Conservation (phyloP, 2,888 invertebrate species). For the Chrysotoxum bicinctum region DNA sequence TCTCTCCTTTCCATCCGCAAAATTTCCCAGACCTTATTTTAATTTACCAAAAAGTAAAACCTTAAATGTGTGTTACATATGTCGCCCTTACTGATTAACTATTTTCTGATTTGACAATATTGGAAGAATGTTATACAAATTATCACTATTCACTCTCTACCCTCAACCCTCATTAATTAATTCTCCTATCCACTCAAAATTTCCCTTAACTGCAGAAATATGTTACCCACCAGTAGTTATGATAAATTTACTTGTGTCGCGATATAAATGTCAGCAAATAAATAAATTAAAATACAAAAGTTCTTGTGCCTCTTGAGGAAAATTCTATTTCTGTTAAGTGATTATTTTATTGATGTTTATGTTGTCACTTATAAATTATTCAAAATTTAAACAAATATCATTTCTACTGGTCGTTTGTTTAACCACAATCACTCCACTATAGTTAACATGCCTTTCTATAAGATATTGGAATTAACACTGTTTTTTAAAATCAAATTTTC, state of each 20-base stretch:
- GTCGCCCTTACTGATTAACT: too few relatives aligned
- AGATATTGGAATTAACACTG: conserved; percentile 38
- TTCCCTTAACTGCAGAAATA: neutral
- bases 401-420: conserved; percentile 70
- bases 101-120: too few relatives aligned
- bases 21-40: too few relatives aligned
- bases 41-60: too few relatives aligned
- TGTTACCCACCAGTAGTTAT: conserved; percentile 69
- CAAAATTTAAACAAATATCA: conserved; percentile 43
- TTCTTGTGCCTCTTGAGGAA: neutral
- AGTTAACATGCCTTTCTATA: conserved; percentile 12
- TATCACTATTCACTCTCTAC: neutral
- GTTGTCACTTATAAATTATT: conserved; percentile 18
- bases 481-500: conserved; percentile 8
- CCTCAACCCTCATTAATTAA: neutral
- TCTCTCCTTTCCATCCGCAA: too few relatives aligned
- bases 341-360: conserved; percentile 24
- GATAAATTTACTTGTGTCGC: conserved; percentile 35
- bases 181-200: neutral
- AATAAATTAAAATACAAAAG: conserved; percentile 13
- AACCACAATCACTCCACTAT: conserved; percentile 37
- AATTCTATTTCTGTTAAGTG: conserved; percentile 15
- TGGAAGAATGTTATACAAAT: neutral
- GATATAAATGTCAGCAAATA: conserved; percentile 34
- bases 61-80: too few relatives aligned